Conservation (phyloP, 2,888 invertebrate species). For the Papilio protenor region DNA sequence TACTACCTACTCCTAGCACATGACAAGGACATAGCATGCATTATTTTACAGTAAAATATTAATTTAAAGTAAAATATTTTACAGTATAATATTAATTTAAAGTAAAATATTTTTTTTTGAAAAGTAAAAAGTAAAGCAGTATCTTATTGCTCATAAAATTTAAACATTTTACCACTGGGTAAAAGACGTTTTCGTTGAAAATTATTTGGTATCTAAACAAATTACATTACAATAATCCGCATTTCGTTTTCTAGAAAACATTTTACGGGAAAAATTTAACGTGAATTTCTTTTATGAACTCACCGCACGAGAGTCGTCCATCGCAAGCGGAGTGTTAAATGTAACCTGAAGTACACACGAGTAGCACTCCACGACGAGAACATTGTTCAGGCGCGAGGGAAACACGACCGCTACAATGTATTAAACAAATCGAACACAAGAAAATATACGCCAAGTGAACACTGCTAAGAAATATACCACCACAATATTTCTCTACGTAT, state of each 20-base stretch:
- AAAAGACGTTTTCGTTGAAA: not conserved
- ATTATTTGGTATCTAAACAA: not conserved
- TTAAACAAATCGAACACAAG: not conserved
- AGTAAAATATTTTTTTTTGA: too few species aligned
- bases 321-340: constrained; percentile 30
- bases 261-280: not conserved
- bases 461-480: not conserved
- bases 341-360: constrained; percentile 17
- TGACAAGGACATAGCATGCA: too few species aligned
- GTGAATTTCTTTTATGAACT: constrained; percentile 11
- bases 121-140: too few species aligned
- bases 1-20: too few species aligned
- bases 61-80: too few species aligned
- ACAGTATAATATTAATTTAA: too few species aligned
- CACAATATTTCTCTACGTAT: not conserved
- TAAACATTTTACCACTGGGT: too few species aligned
- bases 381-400: constrained; percentile 9
- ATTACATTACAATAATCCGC: not conserved
- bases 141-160: too few species aligned
- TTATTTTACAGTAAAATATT: too few species aligned
- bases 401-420: not conserved
- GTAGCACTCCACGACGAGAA: not conserved
- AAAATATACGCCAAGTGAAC: not conserved
- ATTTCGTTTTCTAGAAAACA: not conserved
- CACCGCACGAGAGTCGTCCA: not conserved